Evolutionary conservation across 2,113 vertebrate genomes (phyloP), one percentile per base, ranked within the genome.

Genomic region (Hypanus sabinus): DNA sequence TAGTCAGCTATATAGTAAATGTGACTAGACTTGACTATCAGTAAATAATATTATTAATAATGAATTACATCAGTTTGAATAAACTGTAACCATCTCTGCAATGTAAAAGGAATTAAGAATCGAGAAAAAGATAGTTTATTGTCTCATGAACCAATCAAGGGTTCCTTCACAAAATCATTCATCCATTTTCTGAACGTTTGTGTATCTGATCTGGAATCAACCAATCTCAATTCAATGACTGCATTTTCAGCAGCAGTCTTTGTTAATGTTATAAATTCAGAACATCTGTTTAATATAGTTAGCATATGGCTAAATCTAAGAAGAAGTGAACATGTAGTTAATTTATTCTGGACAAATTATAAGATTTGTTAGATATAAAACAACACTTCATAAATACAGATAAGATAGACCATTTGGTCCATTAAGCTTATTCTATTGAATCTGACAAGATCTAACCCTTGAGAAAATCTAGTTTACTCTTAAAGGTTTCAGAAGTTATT

Each of bases 91-190:
- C 33, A 90, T 33, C 85, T 88, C 65, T 62, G 8, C 30, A 90
- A 90, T n/a, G n/a, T 90, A 90, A 90, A 90, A 33, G 18, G n/a
- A 62, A 88, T 30, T 88, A 16, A 90, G 65, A n/a, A 33, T 65
- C 30, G 27, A 90, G 65, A 20, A 7, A 90, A 68, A 16, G 85
- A 68, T 90, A 65, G 16, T 90, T 90, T 90, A 68, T n/a, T 90
- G 65, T 68, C 30, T 68, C 20, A 90, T 90, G 30, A n/a, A 62
- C n/a, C 85, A 90, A 62, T 30, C n/a, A 62, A 90, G 60, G 85
- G 16, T n/a, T 65, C 12, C 5, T 33, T 90, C n/a, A 9, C 57
- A 90, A 90, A 36, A 12, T 33, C 57, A n/a, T 65, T 65, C n/a
- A 9, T 11, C 60, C 12, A 20, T 33, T 30, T 36, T 90, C 30